Conservation (phyloP, 2,888 invertebrate genomes). For the Meliscaeva auricollis region DNA sequence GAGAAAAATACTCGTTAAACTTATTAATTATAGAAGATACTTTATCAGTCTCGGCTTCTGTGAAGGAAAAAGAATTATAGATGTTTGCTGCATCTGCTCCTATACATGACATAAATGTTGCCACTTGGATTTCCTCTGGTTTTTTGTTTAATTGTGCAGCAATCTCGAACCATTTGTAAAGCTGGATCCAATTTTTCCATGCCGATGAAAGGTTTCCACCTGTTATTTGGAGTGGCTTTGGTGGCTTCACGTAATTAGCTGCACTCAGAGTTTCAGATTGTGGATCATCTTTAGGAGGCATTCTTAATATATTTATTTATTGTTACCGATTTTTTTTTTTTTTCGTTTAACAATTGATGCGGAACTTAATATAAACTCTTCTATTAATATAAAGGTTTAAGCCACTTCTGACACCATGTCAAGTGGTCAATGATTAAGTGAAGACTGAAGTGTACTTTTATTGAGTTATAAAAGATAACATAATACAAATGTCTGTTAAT, state of each 20-base stretch:
- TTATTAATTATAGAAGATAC: not conserved
- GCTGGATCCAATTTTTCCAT: constrained; percentile 39
- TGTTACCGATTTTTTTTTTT: too few species aligned
- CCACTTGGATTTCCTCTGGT: constrained; percentile 25
- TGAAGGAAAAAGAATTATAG: constrained; percentile 24
- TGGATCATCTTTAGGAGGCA: not conserved
- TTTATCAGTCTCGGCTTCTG: not conserved
- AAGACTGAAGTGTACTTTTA: too few species aligned
- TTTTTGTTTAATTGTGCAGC: constrained; percentile 36
- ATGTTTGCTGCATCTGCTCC: constrained; percentile 29
- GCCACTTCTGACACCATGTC: too few species aligned
- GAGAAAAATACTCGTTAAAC: constrained; percentile 19
- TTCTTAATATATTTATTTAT: not conserved
- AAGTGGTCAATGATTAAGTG: too few species aligned
- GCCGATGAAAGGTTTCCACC: constrained; percentile 12
- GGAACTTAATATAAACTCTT: too few species aligned
- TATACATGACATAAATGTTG: constrained; percentile 43
- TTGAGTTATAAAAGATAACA: too few species aligned
- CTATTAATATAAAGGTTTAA: too few species aligned
- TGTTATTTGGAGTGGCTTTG: not conserved
- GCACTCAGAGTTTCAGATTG: not conserved
- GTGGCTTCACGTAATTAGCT: constrained; percentile 11
- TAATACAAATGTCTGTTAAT: too few species aligned
- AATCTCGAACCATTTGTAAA: constrained; percentile 27
- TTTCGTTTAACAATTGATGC: too few species aligned